Conservation (phyloP, 2,113 vertebrate species). For the Elachura formosa region DNA sequence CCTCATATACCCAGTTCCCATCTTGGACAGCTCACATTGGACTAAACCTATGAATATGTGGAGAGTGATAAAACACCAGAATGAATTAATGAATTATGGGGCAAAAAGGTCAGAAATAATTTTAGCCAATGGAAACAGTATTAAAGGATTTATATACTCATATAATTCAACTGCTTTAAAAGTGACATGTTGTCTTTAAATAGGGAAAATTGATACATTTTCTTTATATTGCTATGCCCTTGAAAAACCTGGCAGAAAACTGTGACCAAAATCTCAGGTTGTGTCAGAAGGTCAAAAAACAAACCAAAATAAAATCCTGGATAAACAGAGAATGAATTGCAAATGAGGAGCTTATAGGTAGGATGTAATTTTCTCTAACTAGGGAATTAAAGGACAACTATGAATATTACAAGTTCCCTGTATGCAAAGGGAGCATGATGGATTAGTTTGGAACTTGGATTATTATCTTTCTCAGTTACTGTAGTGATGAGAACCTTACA, state of each 20-base stretch:
- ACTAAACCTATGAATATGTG: background rate
- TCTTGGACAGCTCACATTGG: background rate
- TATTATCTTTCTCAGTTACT: background rate
- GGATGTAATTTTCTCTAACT: background rate
- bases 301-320: background rate
- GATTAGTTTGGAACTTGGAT: background rate
- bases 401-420: background rate
- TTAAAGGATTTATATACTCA: background rate
- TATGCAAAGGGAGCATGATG: accelerated
- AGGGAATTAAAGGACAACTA: background rate
- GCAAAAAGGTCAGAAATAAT: background rate
- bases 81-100: background rate
- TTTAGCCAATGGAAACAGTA: background rate
- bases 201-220: background rate
- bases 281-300: background rate
- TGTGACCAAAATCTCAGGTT: background rate
- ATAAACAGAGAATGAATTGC: background rate
- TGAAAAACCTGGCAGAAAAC: background rate
- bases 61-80: background rate
- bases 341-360: background rate
- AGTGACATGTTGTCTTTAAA: background rate
- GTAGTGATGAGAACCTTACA: background rate
- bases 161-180: background rate
- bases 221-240: background rate
- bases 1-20: background rate